phyloP scores from a whole-genome alignment of 2,113 vertebrate species.

The Pollachius pollachius region DNA sequence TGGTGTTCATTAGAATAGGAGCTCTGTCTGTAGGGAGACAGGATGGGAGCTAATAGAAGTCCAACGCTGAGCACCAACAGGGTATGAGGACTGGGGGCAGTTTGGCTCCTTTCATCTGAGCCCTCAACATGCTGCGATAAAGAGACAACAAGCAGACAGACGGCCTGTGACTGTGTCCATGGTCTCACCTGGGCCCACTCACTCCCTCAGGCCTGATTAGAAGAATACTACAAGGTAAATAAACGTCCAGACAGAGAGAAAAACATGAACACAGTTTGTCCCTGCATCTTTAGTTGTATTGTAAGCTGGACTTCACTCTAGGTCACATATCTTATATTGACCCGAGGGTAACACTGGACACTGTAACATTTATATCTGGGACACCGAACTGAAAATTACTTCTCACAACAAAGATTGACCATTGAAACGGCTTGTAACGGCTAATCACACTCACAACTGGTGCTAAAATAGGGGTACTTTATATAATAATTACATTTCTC shows the following conservation, averaged over 20 bases:
- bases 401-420: no score
- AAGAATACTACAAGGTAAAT: slow-evolving; percentile 24
- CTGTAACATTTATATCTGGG: neutral
- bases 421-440: no score
- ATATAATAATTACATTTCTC: no score
- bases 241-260: slow-evolving; percentile 11
- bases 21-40: no score
- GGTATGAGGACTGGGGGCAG: neutral
- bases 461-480: no score
- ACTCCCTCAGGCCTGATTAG: slow-evolving; percentile 32
- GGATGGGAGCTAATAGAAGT: no score
- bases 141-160: slow-evolving; percentile 43
- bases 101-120: slow-evolving; percentile 27
- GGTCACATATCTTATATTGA: slow-evolving; percentile 14
- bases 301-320: slow-evolving; percentile 7
- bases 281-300: neutral
- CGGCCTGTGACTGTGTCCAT: slow-evolving; percentile 42
- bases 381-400: neutral
- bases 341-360: neutral
- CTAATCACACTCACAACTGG: no score
- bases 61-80: no score
- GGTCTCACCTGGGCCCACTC: slow-evolving; percentile 39
- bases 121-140: slow-evolving; percentile 20
- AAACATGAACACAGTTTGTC: neutral
- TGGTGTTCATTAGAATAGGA: no score